Evolutionary conservation across 2,113 vertebrate genomes (phyloP), one percentile per base, ranked within the genome.

Genomic region (Guaruba guarouba): DNA sequence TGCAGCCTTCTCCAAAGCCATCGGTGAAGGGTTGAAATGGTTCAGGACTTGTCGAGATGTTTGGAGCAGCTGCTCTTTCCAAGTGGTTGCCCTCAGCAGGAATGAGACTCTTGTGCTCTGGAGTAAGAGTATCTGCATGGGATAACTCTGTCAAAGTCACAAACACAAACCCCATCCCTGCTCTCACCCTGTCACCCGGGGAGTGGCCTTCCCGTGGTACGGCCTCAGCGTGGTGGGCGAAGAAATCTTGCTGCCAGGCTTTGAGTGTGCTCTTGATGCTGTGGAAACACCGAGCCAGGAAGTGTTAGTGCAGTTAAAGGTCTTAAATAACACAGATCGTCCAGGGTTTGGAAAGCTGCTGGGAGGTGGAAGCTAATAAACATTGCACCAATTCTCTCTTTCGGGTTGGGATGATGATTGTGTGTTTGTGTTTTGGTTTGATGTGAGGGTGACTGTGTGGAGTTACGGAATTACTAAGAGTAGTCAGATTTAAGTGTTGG

Each of bases 1-100:
- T 0, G 44, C 5, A 20, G 25, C 0, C 0, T 68, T 90, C 89
- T 92, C 62, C 41, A 35, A n/a, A 74, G 29, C 41, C 0, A 0
- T 28, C 0, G 1, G 61, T 35, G 49, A 49, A 25, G 52, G 35
- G 52, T 28, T 55, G 88, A 73, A 90, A 96, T 88, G 88, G 63
- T 88, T 82, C 49, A 5, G 82, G 93, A 66, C 88, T 93, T 92
- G 93, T 70, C 0, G 3, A 79, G 78, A 12, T 71, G 77, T 39
- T 39, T 0, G 0, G 12, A 88, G 81, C 92, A 89, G 90, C 96
- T 96, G 75, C 82, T 88, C 4, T 82, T 82, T 76, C 95, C 70
- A 35, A 51, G 84, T 5, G 66, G 51, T 52, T 49, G 79, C 73
- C 39, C 67, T 79, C 14, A 4, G 67, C 57, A 62, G 66, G 48